These are phyloP conservation scores for Drosophila diplacantha DNA, from an alignment of 2,888 invertebrate genomes.

Conservation along the genomic window DNA sequence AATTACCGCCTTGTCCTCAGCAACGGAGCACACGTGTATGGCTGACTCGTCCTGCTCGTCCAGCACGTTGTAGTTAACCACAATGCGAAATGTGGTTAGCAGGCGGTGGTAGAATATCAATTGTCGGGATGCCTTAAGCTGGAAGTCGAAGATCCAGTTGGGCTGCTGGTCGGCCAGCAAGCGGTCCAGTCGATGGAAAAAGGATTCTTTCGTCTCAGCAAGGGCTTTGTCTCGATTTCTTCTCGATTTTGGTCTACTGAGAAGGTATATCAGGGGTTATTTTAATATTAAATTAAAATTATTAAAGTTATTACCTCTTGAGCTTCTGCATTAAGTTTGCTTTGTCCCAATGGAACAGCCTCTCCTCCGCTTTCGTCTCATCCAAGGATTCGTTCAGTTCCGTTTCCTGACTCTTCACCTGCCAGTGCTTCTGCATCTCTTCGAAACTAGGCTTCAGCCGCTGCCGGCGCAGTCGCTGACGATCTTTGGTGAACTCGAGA, in stretches of 20 bases:
- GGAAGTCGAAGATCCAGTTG: conserved; percentile 66
- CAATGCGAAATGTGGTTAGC: conserved; percentile 43
- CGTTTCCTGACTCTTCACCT: conserved; percentile 23
- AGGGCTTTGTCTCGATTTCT: neutral
- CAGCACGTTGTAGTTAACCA: conserved; percentile 49
- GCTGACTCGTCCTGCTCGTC: conserved; percentile 40
- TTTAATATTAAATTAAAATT: too few relatives aligned
- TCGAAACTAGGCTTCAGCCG: conserved; percentile 45
- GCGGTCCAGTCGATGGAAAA: conserved; percentile 39
- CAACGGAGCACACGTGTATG: conserved; percentile 45
- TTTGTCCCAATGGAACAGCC: neutral
- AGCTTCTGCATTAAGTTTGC: neutral
- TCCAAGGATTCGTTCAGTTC: conserved; percentile 10
- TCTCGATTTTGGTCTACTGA: neutral
- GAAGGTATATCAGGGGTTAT: neutral
- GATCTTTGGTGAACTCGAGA: conserved; percentile 26
- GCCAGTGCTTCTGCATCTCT: conserved; percentile 58
- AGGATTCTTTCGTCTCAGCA: conserved; percentile 11
- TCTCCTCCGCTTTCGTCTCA: conserved; percentile 7
- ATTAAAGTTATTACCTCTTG: conserved; percentile 2
- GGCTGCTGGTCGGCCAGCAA: conserved; percentile 35
- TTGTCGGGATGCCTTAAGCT: conserved; percentile 45
- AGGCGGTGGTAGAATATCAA: conserved; percentile 47
- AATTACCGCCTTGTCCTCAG: neutral
- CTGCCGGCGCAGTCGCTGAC: conserved; percentile 46